Conservation (phyloP, 2,888 invertebrate species). For the Ennomos quercinarius region DNA sequence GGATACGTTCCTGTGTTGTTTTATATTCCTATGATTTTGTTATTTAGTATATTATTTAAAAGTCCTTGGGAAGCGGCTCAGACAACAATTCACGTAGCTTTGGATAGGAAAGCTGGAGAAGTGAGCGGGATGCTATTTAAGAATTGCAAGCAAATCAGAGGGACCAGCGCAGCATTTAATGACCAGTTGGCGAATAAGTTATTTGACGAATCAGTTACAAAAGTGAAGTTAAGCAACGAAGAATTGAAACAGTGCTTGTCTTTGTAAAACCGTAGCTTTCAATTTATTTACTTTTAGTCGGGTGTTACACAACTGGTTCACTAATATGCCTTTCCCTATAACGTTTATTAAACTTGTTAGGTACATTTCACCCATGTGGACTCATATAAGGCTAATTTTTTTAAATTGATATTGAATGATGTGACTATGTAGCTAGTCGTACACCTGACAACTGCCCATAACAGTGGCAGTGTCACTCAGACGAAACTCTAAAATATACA, state of each 20-base stretch:
- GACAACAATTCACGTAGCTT: constrained; percentile 88
- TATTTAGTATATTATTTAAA: constrained; percentile 86
- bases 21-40: constrained; percentile 10
- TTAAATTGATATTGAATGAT: no score
- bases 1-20: constrained; percentile 72
- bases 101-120: constrained; percentile 87
- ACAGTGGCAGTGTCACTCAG: no score
- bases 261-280: no score
- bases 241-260: constrained; percentile 85
- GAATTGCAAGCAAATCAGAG: constrained; percentile 87
- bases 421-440: no score
- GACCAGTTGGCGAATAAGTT: constrained; percentile 88
- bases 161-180: constrained; percentile 85
- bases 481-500: no score
- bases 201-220: constrained; percentile 90
- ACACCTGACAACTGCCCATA: no score
- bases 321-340: no score
- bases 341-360: no score
- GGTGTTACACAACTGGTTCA: no score
- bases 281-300: no score
- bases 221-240: constrained; percentile 85
- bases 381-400: no score
- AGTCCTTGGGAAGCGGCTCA: constrained; percentile 90
- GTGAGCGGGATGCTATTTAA: constrained; percentile 89
- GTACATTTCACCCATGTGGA: no score